These are phyloP conservation scores for Gopherus evgoodei DNA, from an alignment of 2,113 vertebrate genomes.

Conservation along the genomic window DNA sequence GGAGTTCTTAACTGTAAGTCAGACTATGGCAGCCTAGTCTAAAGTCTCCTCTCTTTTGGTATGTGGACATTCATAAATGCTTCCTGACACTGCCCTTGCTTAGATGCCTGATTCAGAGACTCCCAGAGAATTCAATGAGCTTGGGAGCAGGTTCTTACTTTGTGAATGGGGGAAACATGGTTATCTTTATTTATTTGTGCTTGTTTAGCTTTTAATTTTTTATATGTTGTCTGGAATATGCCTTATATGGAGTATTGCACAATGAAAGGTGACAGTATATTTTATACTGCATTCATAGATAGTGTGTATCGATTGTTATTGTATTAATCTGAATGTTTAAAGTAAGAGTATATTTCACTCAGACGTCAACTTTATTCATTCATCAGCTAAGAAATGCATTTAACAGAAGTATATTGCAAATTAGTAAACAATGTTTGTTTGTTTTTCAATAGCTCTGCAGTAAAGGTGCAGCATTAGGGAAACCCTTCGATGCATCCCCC, in stretches of 20 bases:
- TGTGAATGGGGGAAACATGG: neutral
- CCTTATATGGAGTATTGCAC: constrained; percentile 25
- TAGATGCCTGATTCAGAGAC: neutral
- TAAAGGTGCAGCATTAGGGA: constrained; percentile 72
- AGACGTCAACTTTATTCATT: neutral
- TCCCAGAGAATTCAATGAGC: neutral
- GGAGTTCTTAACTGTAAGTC: neutral
- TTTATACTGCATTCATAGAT: constrained; percentile 15
- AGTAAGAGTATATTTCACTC: constrained; percentile 3
- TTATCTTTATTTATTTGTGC: neutral
- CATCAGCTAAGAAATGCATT: constrained; percentile 27
- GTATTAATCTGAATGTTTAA: neutral
- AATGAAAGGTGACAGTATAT: constrained; percentile 13
- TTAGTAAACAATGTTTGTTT: neutral
- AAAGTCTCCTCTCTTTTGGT: neutral
- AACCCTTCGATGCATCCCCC: constrained; percentile 68
- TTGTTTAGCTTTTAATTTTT: neutral
- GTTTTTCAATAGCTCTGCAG: constrained; percentile 75
- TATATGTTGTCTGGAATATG: neutral
- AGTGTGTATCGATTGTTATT: neutral
- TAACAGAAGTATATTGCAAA: neutral
- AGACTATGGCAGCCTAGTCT: neutral
- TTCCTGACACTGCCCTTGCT: neutral
- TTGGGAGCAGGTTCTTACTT: neutral
- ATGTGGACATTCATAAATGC: neutral